Conservation (phyloP, 2,113 vertebrate species). For the Seriola aureovittata region DNA sequence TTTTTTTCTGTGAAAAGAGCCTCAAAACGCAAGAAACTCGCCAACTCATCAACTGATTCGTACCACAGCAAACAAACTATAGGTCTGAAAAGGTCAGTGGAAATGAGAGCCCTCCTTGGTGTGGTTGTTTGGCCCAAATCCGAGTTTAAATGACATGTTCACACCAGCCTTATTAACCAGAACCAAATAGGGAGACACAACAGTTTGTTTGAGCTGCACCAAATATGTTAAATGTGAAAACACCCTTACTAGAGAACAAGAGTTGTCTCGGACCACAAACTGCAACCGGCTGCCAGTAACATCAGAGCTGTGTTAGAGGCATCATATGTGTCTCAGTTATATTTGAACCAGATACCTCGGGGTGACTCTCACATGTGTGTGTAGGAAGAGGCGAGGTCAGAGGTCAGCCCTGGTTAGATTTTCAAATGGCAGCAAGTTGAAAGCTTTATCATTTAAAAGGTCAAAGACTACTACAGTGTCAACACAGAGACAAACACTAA, state of each 20-base stretch:
- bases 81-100: too few relatives aligned
- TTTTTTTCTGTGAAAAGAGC: too few relatives aligned
- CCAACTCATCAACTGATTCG: too few relatives aligned
- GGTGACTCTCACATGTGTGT: slow-evolving; percentile 66
- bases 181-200: neutral
- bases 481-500: slow-evolving; percentile 60
- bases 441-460: slow-evolving; percentile 67
- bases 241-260: neutral
- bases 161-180: neutral
- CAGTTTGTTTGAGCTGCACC: neutral
- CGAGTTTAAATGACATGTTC: neutral
- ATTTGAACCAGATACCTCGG: slow-evolving; percentile 52
- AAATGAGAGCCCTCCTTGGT: too few relatives aligned
- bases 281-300: slow-evolving; percentile 5
- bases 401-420: slow-evolving; percentile 61
- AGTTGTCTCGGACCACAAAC: neutral
- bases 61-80: too few relatives aligned
- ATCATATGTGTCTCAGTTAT: slow-evolving; percentile 36
- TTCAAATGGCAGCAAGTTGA: slow-evolving; percentile 63
- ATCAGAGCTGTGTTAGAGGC: slow-evolving; percentile 1
- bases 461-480: slow-evolving; percentile 65
- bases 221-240: too few relatives aligned
- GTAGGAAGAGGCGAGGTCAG: slow-evolving; percentile 53
- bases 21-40: too few relatives aligned
- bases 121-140: neutral